Evolutionary conservation across 2,113 vertebrate species (phyloP).

Genomic region (Typhlomys cinereus): DNA sequence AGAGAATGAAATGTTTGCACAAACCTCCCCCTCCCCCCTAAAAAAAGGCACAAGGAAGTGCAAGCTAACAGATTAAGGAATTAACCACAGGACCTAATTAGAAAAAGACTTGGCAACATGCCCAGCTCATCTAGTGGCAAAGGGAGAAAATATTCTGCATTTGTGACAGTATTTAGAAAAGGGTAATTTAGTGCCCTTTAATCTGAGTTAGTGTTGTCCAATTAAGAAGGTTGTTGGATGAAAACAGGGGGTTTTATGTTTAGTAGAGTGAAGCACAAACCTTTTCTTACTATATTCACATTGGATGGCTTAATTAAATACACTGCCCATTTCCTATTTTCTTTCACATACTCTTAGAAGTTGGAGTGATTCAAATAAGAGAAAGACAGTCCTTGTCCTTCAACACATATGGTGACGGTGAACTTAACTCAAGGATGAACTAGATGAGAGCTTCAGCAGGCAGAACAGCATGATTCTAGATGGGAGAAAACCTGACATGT

Average conservation of each 20-base stretch:
- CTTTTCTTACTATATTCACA: slow-evolving; percentile 39
- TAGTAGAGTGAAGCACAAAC: background rate
- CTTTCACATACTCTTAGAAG: slow-evolving; percentile 21
- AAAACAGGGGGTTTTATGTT: slow-evolving; percentile 62
- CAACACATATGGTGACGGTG: rapidly evolving
- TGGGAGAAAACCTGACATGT: background rate
- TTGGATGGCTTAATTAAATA: slow-evolving; percentile 53
- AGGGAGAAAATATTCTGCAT: slow-evolving; percentile 58
- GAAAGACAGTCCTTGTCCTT: background rate
- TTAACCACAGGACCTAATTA: slow-evolving; percentile 62
- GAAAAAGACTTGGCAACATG: slow-evolving; percentile 62
- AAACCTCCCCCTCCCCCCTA: too few relatives aligned
- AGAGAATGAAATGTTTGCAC: too few relatives aligned
- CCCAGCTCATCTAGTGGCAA: slow-evolving; percentile 51
- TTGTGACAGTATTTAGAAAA: slow-evolving; percentile 66
- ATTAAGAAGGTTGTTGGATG: slow-evolving; percentile 60
- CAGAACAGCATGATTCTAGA: background rate
- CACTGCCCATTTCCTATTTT: slow-evolving; percentile 16
- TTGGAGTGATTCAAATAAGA: background rate
- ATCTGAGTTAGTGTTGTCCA: slow-evolving; percentile 59
- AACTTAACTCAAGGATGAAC: background rate
- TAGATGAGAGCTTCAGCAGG: too few relatives aligned
- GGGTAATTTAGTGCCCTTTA: slow-evolving; percentile 66
- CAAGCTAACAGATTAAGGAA: slow-evolving; percentile 58
- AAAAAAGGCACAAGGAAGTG: background rate